Conservation (phyloP, 2,888 invertebrate species). For the Chaitophorus viminalis region DNA sequence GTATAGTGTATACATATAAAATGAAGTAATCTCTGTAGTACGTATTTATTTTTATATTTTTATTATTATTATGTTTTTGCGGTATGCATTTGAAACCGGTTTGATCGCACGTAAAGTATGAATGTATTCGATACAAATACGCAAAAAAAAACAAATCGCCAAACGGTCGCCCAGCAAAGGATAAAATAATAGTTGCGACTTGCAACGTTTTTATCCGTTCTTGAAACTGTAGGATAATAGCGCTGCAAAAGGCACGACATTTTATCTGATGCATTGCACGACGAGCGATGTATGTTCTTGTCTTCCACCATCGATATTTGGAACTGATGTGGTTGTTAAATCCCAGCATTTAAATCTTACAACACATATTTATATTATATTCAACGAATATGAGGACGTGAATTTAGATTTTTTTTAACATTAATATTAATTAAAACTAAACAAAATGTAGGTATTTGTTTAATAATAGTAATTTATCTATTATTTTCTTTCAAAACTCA, state of each 20-base stretch:
- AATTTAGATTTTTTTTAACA: background rate
- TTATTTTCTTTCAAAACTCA: too few relatives aligned
- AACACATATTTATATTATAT: too few relatives aligned
- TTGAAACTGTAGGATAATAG: background rate
- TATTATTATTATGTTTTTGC: conserved; percentile 41
- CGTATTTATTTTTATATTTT: conserved; percentile 31
- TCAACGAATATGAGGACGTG: background rate
- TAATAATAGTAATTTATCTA: too few relatives aligned
- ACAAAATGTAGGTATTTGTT: too few relatives aligned
- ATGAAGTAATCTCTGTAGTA: conserved; percentile 32
- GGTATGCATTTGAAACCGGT: conserved; percentile 56
- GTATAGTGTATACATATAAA: background rate
- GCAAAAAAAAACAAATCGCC: conserved; percentile 49
- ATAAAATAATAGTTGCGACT: conserved; percentile 34
- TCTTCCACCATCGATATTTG: background rate
- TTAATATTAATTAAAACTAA: too few relatives aligned
- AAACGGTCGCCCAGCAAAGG: conserved; percentile 39
- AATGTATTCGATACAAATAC: conserved; percentile 34
- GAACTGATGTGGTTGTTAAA: background rate
- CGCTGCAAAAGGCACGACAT: background rate
- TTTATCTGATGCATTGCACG: conserved; percentile 14
- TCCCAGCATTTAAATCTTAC: background rate
- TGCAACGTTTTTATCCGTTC: conserved; percentile 19
- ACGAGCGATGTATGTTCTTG: conserved; percentile 13
- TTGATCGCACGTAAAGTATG: conserved; percentile 20